Evolutionary conservation across 1,140 invertebrate species (phyloP).

Genomic region (Sminthurides bifidus): DNA sequence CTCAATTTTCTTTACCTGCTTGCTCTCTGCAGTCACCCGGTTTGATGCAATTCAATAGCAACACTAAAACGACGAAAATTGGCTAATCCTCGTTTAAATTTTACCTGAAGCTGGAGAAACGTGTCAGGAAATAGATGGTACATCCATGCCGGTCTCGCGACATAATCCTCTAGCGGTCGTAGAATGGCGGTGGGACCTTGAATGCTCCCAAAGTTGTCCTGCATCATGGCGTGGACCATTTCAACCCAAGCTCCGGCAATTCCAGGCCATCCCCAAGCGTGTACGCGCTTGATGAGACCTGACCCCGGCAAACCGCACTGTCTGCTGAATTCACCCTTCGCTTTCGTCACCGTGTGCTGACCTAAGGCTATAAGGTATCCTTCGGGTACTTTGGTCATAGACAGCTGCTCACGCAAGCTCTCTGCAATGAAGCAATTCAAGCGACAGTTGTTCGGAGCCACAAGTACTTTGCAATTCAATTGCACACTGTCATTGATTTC

Average conservation of each 20-base stretch:
- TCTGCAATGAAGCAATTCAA: constrained; percentile 25
- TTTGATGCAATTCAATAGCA: too few species aligned
- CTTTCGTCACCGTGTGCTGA: constrained; percentile 19
- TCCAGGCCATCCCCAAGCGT: constrained; percentile 26
- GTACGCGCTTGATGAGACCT: constrained; percentile 16
- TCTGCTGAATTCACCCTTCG: constrained; percentile 18
- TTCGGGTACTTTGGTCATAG: constrained; percentile 7
- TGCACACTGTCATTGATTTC: too few species aligned
- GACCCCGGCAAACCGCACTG: constrained; percentile 6
- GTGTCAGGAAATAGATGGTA: too few species aligned
- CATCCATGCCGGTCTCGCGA: too few species aligned
- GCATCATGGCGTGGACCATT: constrained; percentile 18
- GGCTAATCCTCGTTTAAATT: neutral
- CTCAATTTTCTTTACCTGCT: too few species aligned
- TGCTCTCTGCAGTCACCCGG: too few species aligned
- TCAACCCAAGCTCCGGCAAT: constrained; percentile 27
- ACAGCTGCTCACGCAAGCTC: constrained; percentile 7
- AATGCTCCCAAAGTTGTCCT: too few species aligned
- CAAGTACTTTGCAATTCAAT: too few species aligned
- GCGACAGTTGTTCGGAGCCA: too few species aligned
- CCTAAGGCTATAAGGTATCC: constrained; percentile 16
- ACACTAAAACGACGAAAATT: neutral
- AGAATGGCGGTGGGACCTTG: too few species aligned
- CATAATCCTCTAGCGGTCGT: too few species aligned
- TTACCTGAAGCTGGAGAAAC: too few species aligned